These are phyloP conservation scores for Varanus salvator DNA, from an alignment of 2,113 vertebrate species.

Conservation along the genomic window DNA sequence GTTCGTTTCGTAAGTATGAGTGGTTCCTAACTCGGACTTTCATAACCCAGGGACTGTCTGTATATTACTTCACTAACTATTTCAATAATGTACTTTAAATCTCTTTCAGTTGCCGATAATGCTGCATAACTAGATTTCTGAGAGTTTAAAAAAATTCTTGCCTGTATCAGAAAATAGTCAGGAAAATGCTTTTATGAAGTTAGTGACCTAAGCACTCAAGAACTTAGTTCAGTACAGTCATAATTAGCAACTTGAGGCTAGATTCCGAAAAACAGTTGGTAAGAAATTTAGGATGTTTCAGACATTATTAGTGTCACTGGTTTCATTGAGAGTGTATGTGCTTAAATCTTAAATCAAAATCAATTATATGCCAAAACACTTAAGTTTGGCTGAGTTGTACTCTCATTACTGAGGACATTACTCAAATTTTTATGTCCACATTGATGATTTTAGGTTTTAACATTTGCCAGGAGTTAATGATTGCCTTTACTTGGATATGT, in stretches of 20 bases:
- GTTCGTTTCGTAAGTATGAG: too few relatives aligned
- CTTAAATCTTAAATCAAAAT: not conserved
- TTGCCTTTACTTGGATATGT: not conserved
- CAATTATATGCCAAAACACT: not conserved
- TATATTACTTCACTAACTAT: too few relatives aligned
- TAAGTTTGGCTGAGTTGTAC: not conserved
- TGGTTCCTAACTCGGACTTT: too few relatives aligned
- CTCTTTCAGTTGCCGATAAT: not conserved
- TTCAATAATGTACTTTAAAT: not conserved
- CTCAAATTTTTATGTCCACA: not conserved
- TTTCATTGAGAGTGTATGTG: not conserved
- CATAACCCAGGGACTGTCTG: too few relatives aligned
- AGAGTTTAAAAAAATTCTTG: not conserved
- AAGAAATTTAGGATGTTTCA: not conserved
- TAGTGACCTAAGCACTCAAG: not conserved
- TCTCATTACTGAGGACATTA: not conserved
- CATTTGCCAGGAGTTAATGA: constrained; percentile 9
- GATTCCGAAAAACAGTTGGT: not conserved
- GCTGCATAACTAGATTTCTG: not conserved
- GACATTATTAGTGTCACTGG: not conserved
- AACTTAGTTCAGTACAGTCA: not conserved
- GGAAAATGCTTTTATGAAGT: not conserved
- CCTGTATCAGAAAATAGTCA: not conserved
- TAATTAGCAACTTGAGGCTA: not conserved
- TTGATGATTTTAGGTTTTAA: not conserved